A percentile compares a stretch with the other conserved stretches of the same genome.
Conservation (phyloP, 2,888 invertebrate species). For the Latheticus oryzae region DNA sequence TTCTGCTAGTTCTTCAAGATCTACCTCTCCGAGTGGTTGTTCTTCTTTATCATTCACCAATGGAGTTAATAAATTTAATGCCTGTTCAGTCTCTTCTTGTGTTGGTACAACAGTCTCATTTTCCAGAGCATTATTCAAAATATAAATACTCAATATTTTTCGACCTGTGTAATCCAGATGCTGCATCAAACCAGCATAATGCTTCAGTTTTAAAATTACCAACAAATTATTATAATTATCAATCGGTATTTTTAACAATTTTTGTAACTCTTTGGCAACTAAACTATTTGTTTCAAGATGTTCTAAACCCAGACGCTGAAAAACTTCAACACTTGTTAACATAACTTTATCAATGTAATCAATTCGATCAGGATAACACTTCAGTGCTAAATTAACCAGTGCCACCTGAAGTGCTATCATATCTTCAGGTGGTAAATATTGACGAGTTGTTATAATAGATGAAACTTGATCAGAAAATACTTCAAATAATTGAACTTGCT, state of each 20-base stretch:
- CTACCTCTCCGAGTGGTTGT: conserved; percentile 70
- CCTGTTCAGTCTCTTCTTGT: conserved; percentile 82
- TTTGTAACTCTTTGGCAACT: conserved; percentile 93
- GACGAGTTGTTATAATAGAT: conserved; percentile 91
- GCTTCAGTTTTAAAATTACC: conserved; percentile 85
- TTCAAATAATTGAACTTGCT: conserved; percentile 95
- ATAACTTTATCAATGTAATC: conserved; percentile 97
- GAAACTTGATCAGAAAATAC: conserved; percentile 98
- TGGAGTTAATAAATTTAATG: conserved; percentile 78
- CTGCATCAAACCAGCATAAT: conserved; percentile 83
- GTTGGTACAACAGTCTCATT: conserved; percentile 88
- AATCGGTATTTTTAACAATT: conserved; percentile 92
- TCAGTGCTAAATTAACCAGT: conserved; percentile 92
- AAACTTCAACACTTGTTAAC: conserved; percentile 86
- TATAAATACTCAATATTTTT: conserved; percentile 86
- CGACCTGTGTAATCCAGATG: conserved; percentile 91
- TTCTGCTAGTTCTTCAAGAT: conserved; percentile 95
- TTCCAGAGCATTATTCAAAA: conserved; percentile 91
- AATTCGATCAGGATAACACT: conserved; percentile 94
- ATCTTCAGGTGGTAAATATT: conserved; percentile 96
- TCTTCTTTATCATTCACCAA: conserved; percentile 88
- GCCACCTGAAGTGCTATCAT: conserved; percentile 96
- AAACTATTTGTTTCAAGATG: conserved; percentile 82
- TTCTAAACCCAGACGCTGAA: conserved; percentile 87
- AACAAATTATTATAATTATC: conserved; percentile 95